These are phyloP conservation scores for Xestia xanthographa DNA, from an alignment of 2,888 invertebrate genomes.

Conservation along the genomic window DNA sequence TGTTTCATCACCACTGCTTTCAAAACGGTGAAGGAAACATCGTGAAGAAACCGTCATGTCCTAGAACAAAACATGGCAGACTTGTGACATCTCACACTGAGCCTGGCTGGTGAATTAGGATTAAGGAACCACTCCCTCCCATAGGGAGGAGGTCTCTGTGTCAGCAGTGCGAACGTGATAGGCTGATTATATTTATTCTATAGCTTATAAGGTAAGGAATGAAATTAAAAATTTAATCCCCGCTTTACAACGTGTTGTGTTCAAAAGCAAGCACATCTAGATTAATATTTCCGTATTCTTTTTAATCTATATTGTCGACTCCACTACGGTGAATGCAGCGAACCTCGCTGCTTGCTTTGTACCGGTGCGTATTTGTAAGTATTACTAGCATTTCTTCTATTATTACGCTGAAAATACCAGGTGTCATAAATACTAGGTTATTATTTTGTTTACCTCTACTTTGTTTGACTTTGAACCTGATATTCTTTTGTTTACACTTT, in stretches of 20 bases:
- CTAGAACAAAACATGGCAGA: background rate
- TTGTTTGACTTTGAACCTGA: conserved; percentile 23
- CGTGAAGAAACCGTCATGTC: background rate
- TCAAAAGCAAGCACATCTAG: background rate
- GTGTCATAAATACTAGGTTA: conserved; percentile 8
- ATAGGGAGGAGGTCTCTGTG: background rate
- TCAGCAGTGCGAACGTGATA: background rate
- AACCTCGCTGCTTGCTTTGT: background rate
- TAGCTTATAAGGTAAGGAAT: background rate
- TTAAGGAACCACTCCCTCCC: background rate
- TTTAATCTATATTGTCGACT: background rate
- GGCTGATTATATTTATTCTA: background rate
- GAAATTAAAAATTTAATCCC: background rate
- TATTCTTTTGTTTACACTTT: conserved; percentile 15
- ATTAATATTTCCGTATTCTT: background rate
- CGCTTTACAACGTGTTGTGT: background rate
- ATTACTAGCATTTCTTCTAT: conserved; percentile 7
- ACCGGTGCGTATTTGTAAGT: background rate
- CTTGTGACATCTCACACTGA: background rate
- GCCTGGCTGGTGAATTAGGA: background rate
- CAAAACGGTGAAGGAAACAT: background rate
- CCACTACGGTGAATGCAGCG: background rate
- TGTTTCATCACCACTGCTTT: background rate
- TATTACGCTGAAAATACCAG: conserved; percentile 24
- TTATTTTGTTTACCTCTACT: conserved; percentile 9